phyloP scores from a whole-genome alignment of 2,888 invertebrate genomes.

The Schizaphis graminum region DNA sequence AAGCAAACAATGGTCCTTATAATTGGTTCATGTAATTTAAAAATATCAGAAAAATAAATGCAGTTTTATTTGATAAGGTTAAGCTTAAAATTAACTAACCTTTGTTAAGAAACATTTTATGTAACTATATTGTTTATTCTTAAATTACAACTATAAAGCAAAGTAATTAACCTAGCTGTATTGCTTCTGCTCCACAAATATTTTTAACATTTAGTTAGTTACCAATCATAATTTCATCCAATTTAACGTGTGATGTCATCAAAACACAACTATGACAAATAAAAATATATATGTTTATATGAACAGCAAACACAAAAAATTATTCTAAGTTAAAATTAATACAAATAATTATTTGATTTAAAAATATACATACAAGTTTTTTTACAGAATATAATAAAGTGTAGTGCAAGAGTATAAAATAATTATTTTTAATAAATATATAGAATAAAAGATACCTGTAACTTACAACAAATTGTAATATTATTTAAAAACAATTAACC shows the following conservation, averaged over 20 bases:
- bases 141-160: neutral
- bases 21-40: neutral
- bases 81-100: neutral
- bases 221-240: neutral
- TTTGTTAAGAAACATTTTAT: neutral
- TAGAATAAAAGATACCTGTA: neutral
- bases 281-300: neutral
- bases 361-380: slow-evolving; percentile 34
- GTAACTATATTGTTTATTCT: neutral
- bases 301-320: neutral
- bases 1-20: neutral
- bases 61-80: neutral
- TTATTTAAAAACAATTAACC: neutral
- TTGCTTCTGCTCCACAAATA: neutral
- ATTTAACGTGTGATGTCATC: neutral
- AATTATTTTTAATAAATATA: slow-evolving; percentile 33
- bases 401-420: neutral
- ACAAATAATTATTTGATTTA: slow-evolving; percentile 32
- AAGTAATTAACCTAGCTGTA: neutral
- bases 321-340: neutral
- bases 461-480: neutral
- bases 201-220: neutral
- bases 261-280: neutral
- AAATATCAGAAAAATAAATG: neutral
- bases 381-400: neutral